Percentiles rank a stretch among this genome's conserved stretches.
Conservation (phyloP, 1,140 invertebrate species). For the Drepana arcuata region DNA sequence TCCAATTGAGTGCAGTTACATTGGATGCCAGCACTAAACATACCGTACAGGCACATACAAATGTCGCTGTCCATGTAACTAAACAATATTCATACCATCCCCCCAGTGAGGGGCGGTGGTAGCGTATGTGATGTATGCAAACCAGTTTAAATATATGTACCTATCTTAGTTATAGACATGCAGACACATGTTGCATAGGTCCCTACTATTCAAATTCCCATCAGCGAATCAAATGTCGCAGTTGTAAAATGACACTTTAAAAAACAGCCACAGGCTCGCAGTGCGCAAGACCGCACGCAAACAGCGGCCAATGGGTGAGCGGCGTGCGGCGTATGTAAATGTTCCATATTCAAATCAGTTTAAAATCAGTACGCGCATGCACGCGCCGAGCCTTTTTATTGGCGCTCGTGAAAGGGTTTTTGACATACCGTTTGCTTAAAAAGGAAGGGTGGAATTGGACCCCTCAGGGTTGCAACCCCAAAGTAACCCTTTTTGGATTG, state of each 20-base stretch:
- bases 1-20: no score
- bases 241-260: conserved; percentile 34
- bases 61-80: no score
- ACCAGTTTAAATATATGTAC: no score
- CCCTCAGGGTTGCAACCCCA: conserved; percentile 40
- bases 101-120: no score
- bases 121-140: no score
- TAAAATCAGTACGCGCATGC: conserved; percentile 65
- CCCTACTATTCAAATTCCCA: no score
- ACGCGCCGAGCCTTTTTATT: conserved; percentile 53
- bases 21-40: no score
- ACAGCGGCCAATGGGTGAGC: conserved; percentile 40
- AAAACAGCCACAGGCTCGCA: conserved; percentile 19
- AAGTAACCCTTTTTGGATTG: conserved; percentile 48
- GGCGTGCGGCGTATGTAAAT: conserved; percentile 45
- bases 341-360: conserved; percentile 65
- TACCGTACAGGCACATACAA: no score
- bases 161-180: no score
- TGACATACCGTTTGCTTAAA: conserved; percentile 2
- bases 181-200: no score
- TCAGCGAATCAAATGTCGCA: conserved; percentile 43
- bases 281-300: conserved; percentile 46
- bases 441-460: conserved; percentile 24
- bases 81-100: no score
- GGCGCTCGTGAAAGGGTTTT: conserved; percentile 47